Evolutionary conservation across 2,113 vertebrate genomes (phyloP), one percentile per base, ranked within the genome.

Genomic region (Geococcyx californianus): DNA sequence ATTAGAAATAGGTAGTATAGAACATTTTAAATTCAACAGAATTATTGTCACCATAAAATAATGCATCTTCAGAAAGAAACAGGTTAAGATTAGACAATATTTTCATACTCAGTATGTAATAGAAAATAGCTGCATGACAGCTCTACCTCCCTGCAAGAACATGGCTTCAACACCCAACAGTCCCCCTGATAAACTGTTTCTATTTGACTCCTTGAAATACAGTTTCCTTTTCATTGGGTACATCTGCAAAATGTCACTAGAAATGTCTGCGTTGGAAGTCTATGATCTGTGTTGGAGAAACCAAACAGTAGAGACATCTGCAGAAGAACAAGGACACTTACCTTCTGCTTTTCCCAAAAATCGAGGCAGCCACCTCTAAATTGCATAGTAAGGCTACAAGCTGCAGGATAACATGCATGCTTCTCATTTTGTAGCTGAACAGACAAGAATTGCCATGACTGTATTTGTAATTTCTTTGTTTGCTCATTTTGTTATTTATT

Each of bases 401-500:
- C 58, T 59, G 69, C 70, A 51, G 8, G 12, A 19, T 4, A 31
- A 54, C 12, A 11, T 20, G 11, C 91, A 96, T 96, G 63, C 31
- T 58, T 75, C 47, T 70, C 83, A 74, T 74, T 73, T 60, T 51
- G 28, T 11, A 75, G 51, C 28, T 67, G 42, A 63, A 19, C 6
- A 28, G 40, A 13, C 16, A 38, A 62, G 42, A 74, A 66, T 25
- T 45, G 21, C 25, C 1, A 1, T 38, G 44, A n/a, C 33, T 21
- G 54, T 69, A 67, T 26, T n/a, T 15, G 10, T 8, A 49, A n/a
- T 60, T 70, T 69, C 34, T 88, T 91, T 87, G 94, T 95, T 86
- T 69, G 38, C 26, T 86, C 68, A 29, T 56, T 96, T 76, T 81
- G 92, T 95, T 93, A 85, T 84, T 95, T 89, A 97, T 97, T 95